A percentile compares a stretch with the other conserved stretches of the same genome.
phyloP scores from a whole-genome alignment of 2,888 invertebrate species.

The Spatulosminthurus flaviceps region DNA sequence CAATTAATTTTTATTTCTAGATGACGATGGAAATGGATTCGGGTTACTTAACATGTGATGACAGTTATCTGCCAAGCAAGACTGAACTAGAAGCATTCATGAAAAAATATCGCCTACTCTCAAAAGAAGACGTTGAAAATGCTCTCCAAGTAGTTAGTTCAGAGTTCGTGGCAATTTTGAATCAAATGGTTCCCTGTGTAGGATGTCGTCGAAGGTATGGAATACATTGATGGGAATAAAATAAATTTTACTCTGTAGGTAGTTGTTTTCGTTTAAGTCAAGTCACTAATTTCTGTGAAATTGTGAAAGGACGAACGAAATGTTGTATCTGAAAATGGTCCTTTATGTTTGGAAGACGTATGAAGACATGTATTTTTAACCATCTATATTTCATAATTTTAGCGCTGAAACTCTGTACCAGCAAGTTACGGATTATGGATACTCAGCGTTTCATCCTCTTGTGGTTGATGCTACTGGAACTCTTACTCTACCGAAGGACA shows the following conservation, averaged over 20 bases:
- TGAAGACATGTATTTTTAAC: no score
- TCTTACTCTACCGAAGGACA: slow-evolving; percentile 82
- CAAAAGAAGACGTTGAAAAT: slow-evolving; percentile 78
- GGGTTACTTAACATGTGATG: slow-evolving; percentile 84
- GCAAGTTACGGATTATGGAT: slow-evolving; percentile 83
- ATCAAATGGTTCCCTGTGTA: slow-evolving; percentile 92
- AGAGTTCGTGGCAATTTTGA: slow-evolving; percentile 83
- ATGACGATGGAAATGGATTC: slow-evolving; percentile 93
- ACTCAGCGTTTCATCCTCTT: slow-evolving; percentile 87
- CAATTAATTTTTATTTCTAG: slow-evolving; percentile 67
- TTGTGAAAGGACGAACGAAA: no score
- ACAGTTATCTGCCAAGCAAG: slow-evolving; percentile 72
- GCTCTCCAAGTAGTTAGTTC: slow-evolving; percentile 84
- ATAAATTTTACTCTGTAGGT: not conserved
- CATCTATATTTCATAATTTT: slow-evolving; percentile 64
- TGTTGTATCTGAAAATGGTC: no score
- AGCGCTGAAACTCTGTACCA: slow-evolving; percentile 90
- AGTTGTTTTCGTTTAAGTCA: slow-evolving; percentile 30
- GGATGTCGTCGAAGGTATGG: slow-evolving; percentile 88
- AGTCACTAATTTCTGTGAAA: no score
- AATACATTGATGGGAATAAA: not conserved
- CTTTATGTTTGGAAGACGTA: no score
- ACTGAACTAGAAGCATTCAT: slow-evolving; percentile 86
- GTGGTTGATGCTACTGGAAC: slow-evolving; percentile 79
- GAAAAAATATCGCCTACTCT: slow-evolving; percentile 81